phyloP scores from a whole-genome alignment of 1,140 invertebrate genomes.

The Phocides pigmalion region DNA sequence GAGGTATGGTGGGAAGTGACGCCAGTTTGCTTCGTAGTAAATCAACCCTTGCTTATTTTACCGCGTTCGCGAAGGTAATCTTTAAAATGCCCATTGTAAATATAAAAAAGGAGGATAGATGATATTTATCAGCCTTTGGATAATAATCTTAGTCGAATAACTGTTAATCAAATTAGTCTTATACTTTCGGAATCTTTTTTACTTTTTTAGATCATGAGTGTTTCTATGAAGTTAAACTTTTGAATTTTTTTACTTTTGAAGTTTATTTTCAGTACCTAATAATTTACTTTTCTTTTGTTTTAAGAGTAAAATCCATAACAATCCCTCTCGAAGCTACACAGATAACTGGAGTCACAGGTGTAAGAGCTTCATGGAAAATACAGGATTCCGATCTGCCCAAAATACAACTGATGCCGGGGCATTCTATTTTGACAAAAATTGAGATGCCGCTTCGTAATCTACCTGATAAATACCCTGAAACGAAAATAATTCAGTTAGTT shows the following conservation, averaged over 20 bases:
- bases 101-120: too few relatives aligned
- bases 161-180: too few relatives aligned
- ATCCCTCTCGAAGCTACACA: constrained; percentile 47
- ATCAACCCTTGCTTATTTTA: constrained; percentile 49
- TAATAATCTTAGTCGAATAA: too few relatives aligned
- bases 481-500: constrained; percentile 49
- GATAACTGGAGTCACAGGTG: constrained; percentile 41
- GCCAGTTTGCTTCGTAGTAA: constrained; percentile 55
- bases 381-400: background rate
- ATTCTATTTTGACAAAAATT: constrained; percentile 28
- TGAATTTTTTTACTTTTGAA: background rate
- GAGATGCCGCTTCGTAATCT: constrained; percentile 35
- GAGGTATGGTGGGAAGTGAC: constrained; percentile 71
- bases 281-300: constrained; percentile 10
- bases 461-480: constrained; percentile 35
- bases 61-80: constrained; percentile 53
- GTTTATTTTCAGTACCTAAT: background rate
- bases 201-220: too few relatives aligned
- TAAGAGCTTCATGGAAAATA: constrained; percentile 36
- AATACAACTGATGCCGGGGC: constrained; percentile 33
- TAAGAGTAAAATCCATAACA: constrained; percentile 44
- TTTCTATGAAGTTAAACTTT: background rate
- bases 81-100: too few relatives aligned
- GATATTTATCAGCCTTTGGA: too few relatives aligned
- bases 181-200: too few relatives aligned